A percentile compares a stretch with the other conserved stretches of the same genome.
Conservation (phyloP, 2,113 vertebrate genomes). For the Patagioenas fasciata region DNA sequence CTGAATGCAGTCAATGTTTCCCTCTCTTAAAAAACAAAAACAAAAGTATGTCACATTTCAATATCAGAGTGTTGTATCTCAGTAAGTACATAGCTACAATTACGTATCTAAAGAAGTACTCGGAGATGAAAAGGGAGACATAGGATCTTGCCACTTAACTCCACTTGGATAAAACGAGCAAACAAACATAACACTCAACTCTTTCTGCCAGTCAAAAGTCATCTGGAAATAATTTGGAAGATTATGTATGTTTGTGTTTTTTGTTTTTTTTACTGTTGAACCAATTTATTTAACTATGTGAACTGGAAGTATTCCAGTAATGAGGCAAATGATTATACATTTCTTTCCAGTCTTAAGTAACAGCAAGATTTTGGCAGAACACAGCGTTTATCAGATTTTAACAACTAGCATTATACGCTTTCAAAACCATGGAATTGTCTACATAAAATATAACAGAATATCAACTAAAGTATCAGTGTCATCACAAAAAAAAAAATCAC, state of each 20-base stretch:
- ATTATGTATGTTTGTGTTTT: neutral
- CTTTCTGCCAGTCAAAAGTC: neutral
- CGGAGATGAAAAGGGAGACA: neutral
- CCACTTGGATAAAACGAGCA: neutral
- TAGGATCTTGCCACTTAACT: neutral
- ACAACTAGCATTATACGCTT: neutral
- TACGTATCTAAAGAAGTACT: neutral
- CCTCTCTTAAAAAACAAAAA: neutral
- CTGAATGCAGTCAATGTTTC: neutral
- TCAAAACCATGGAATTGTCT: neutral
- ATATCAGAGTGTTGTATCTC: neutral
- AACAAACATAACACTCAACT: neutral
- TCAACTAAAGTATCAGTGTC: neutral
- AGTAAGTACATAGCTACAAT: neutral
- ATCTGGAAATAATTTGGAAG: neutral
- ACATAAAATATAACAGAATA: neutral
- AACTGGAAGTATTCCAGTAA: neutral
- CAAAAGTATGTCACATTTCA: neutral
- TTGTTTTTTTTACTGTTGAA: neutral
- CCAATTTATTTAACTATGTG: neutral
- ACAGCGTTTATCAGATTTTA: neutral
- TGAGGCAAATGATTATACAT: neutral
- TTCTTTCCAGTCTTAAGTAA: neutral
- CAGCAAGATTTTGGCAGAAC: neutral
- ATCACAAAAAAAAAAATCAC: neutral